Conservation (phyloP, 2,888 invertebrate species). For the Panopea generosa region DNA sequence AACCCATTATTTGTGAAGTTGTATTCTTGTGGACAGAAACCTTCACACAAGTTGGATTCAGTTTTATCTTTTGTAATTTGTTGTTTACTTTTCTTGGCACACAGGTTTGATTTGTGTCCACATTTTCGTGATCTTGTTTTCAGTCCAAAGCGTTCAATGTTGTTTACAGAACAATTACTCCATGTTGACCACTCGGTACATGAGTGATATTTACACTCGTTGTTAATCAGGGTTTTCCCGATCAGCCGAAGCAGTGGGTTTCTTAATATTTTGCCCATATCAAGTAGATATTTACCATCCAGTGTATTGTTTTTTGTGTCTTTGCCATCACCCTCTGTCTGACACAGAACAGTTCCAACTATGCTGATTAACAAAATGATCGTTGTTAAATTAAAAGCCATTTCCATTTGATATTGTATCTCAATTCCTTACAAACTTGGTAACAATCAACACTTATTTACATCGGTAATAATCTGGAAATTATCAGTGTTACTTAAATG, state of each 20-base stretch:
- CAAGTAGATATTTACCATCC: neutral
- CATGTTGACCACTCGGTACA: conserved; percentile 5
- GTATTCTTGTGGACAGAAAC: conserved; percentile 7
- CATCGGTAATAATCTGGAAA: too few relatives aligned
- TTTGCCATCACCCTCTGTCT: too few relatives aligned
- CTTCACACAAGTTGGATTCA: conserved; percentile 16
- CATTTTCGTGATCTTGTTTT: conserved; percentile 1
- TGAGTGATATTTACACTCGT: neutral
- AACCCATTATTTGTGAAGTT: conserved; percentile 15
- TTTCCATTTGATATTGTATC: neutral
- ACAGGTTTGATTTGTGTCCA: neutral
- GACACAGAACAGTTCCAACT: too few relatives aligned
- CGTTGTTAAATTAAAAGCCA: too few relatives aligned
- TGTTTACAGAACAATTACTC: neutral
- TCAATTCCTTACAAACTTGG: too few relatives aligned
- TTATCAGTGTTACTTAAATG: too few relatives aligned
- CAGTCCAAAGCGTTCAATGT: neutral
- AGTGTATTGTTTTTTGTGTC: too few relatives aligned
- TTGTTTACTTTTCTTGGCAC: neutral
- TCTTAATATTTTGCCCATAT: neutral
- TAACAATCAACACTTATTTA: too few relatives aligned
- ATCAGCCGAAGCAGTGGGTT: neutral
- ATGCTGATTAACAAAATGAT: too few relatives aligned
- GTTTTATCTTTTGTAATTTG: neutral
- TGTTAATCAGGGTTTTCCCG: neutral